Evolutionary conservation across 2,888 invertebrate species (phyloP).

Genomic region (Alentia gelatinosa): DNA sequence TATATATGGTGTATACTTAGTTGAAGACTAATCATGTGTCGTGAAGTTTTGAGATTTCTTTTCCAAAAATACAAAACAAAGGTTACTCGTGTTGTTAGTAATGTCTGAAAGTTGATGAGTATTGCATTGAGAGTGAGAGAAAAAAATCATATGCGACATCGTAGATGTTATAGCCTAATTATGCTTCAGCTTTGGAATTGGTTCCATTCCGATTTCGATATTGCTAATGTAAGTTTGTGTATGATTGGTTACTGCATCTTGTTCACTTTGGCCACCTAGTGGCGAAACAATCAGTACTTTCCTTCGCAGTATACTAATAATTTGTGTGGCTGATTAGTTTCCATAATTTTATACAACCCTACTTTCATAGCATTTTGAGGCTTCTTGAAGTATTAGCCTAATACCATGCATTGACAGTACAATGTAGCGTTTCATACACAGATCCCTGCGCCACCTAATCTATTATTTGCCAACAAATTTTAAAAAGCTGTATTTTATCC

Average conservation of each 20-base stretch:
- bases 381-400: too few relatives aligned
- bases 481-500: too few relatives aligned
- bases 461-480: too few relatives aligned
- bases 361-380: too few relatives aligned
- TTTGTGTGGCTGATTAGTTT: too few relatives aligned
- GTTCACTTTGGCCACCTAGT: neutral
- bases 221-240: neutral
- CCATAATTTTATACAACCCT: too few relatives aligned
- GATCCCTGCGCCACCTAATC: too few relatives aligned
- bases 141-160: neutral
- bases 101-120: neutral
- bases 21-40: neutral
- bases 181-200: neutral
- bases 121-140: neutral
- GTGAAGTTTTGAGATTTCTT: neutral
- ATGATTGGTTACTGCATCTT: neutral
- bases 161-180: neutral
- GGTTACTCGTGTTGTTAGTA: neutral
- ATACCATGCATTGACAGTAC: too few relatives aligned
- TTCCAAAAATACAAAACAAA: too few relatives aligned
- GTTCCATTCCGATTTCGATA: neutral
- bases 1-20: neutral
- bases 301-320: too few relatives aligned
- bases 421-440: too few relatives aligned
- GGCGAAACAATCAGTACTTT: too few relatives aligned